These are phyloP conservation scores for Parthenolecanium corni DNA, from an alignment of 2,888 invertebrate species.

Conservation along the genomic window DNA sequence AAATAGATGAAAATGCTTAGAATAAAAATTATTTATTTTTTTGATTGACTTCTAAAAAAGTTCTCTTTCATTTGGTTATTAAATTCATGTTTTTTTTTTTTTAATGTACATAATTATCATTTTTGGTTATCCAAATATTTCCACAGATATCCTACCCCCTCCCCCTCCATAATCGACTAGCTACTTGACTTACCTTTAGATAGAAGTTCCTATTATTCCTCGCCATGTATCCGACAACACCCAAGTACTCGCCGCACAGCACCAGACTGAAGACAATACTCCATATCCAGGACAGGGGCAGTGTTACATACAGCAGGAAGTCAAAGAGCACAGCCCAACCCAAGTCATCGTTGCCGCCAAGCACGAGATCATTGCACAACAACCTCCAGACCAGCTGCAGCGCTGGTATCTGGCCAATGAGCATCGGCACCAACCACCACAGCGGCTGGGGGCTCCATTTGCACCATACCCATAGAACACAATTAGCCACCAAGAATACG, in stretches of 20 bases:
- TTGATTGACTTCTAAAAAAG: too few relatives aligned
- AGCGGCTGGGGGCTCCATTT: slow-evolving; percentile 34
- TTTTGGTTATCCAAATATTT: not conserved
- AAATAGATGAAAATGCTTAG: too few relatives aligned
- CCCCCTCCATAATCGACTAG: slow-evolving; percentile 18
- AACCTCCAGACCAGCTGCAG: slow-evolving; percentile 51
- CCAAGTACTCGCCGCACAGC: slow-evolving; percentile 17
- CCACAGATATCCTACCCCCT: slow-evolving; percentile 22
- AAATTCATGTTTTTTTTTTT: too few relatives aligned
- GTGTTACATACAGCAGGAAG: slow-evolving; percentile 60
- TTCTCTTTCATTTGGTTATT: too few relatives aligned
- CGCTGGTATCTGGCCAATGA: slow-evolving; percentile 53
- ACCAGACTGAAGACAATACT: slow-evolving; percentile 21
- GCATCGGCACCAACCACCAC: slow-evolving; percentile 51
- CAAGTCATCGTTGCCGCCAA: slow-evolving; percentile 52
- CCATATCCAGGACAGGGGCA: slow-evolving; percentile 50
- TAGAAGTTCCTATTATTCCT: slow-evolving; percentile 1
- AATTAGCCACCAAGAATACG: slow-evolving; percentile 39
- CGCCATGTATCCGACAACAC: slow-evolving; percentile 8
- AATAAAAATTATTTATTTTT: too few relatives aligned
- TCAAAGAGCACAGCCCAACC: slow-evolving; percentile 61
- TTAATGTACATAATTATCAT: too few relatives aligned
- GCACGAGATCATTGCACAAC: slow-evolving; percentile 48
- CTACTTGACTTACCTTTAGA: slow-evolving; percentile 12
- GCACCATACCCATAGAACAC: slow-evolving; percentile 39